Percentiles rank a stretch among this genome's conserved stretches.
Conservation (phyloP, 1,140 invertebrate species). For the Leguminivora glycinivorella region DNA sequence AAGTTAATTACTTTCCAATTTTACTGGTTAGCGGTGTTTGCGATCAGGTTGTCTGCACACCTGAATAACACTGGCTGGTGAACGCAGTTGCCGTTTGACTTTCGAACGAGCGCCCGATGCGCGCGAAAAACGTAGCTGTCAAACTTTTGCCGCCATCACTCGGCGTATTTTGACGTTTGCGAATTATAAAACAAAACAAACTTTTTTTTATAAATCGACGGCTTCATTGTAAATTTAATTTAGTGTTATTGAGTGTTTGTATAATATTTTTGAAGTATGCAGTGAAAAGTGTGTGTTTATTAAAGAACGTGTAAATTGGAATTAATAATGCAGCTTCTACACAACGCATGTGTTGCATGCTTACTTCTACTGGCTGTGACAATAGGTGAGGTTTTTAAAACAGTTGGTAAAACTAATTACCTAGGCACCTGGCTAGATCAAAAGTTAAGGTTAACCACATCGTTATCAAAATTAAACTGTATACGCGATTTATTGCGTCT, state of each 20-base stretch:
- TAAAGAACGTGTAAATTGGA: slow-evolving; percentile 61
- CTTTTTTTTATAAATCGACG: slow-evolving; percentile 31
- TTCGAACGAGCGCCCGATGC: slow-evolving; percentile 58
- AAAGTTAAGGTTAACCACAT: slow-evolving; percentile 1
- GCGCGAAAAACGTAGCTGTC: slow-evolving; percentile 44
- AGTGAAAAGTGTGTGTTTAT: slow-evolving; percentile 55
- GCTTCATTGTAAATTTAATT: neutral
- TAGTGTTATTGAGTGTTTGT: slow-evolving; percentile 26
- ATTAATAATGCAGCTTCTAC: slow-evolving; percentile 58
- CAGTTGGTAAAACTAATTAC: slow-evolving; percentile 29
- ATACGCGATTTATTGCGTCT: neutral
- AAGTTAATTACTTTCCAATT: slow-evolving; percentile 52
- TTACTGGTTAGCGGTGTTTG: slow-evolving; percentile 52
- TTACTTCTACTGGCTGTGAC: slow-evolving; percentile 51
- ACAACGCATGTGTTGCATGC: slow-evolving; percentile 55
- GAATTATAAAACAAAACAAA: slow-evolving; percentile 31
- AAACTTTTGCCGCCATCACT: slow-evolving; percentile 43
- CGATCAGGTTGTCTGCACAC: slow-evolving; percentile 42
- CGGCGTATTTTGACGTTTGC: slow-evolving; percentile 27
- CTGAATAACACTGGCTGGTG: slow-evolving; percentile 44
- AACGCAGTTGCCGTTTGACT: slow-evolving; percentile 68
- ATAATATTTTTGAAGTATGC: slow-evolving; percentile 39
- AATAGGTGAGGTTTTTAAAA: slow-evolving; percentile 51
- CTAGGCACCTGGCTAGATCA: slow-evolving; percentile 32
- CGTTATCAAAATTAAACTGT: neutral